phyloP scores from a whole-genome alignment of 2,113 vertebrate species.

The Caranx ignobilis region DNA sequence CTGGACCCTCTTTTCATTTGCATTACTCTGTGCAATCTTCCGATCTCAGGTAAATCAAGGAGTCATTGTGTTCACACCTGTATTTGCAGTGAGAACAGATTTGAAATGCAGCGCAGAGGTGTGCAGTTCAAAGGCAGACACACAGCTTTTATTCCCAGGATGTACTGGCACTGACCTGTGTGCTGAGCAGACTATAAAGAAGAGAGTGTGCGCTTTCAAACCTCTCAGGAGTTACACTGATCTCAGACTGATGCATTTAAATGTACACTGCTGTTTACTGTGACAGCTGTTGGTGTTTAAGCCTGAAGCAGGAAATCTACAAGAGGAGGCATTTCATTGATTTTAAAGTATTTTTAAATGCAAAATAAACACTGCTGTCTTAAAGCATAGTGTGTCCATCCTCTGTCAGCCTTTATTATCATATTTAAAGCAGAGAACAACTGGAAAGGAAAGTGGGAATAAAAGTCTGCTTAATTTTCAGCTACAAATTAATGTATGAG shows the following conservation, averaged over 20 bases:
- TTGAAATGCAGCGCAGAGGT: conserved; percentile 30
- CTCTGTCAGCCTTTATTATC: conserved; percentile 14
- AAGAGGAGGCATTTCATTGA: conserved; percentile 15
- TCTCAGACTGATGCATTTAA: conserved; percentile 44
- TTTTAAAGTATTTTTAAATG: conserved; percentile 29
- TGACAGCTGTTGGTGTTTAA: conserved; percentile 7
- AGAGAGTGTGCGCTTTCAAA: conserved; percentile 24
- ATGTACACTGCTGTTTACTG: conserved; percentile 21
- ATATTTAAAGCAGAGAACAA: not conserved
- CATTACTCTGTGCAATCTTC: conserved; percentile 82
- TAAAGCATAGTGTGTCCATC: not conserved
- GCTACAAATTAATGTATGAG: not conserved
- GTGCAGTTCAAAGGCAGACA: conserved; percentile 18
- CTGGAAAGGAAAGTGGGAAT: not conserved
- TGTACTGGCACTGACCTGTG: conserved; percentile 35
- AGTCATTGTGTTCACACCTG: conserved; percentile 20
- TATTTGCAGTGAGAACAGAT: conserved; percentile 20
- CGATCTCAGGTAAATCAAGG: conserved; percentile 78
- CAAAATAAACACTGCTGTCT: conserved; percentile 6
- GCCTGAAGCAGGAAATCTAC: conserved; percentile 19
- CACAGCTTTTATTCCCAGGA: conserved; percentile 35
- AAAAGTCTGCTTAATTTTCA: not conserved
- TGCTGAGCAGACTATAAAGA: conserved; percentile 57
- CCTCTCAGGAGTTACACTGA: conserved; percentile 36
- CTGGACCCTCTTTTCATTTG: conserved; percentile 81